Evolutionary conservation across 2,797 vertebrate species (phyloP).

Genomic region (Thripadectes ignobilis): DNA sequence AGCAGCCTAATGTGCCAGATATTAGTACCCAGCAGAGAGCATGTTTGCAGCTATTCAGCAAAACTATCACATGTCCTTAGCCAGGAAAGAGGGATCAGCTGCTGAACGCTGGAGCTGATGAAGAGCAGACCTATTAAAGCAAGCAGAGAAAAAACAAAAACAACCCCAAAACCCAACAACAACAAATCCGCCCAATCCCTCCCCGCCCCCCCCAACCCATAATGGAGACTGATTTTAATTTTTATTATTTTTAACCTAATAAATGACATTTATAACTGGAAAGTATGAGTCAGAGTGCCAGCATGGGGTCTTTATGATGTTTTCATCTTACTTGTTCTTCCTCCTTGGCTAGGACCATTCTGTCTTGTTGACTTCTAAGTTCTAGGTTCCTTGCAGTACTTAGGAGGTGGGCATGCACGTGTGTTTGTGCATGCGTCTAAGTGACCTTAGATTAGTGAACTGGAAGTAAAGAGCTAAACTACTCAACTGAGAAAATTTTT

Average conservation of each 20-base stretch:
- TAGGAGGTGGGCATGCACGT: background rate
- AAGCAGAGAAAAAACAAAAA: background rate
- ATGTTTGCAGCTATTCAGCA: constrained; percentile 59
- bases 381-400: background rate
- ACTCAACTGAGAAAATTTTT: background rate
- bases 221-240: constrained; percentile 33
- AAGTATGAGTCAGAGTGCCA: constrained; percentile 27
- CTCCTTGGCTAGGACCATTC: background rate
- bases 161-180: background rate
- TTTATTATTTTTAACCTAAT: constrained; percentile 35
- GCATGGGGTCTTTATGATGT: background rate
- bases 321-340: constrained; percentile 31
- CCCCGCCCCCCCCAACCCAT: background rate
- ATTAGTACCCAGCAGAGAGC: constrained; percentile 66
- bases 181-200: too few species aligned
- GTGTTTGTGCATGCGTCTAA: background rate
- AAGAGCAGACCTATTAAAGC: constrained; percentile 54
- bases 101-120: constrained; percentile 17
- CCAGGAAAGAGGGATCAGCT: constrained; percentile 42
- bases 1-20: constrained; percentile 59
- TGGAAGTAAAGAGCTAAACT: background rate
- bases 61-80: constrained; percentile 31
- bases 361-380: background rate
- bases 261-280: constrained; percentile 50
- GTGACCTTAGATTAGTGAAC: background rate